These are phyloP conservation scores for Lethenteron camtschaticum DNA, from an alignment of 2,113 vertebrate species.

Conservation along the genomic window DNA sequence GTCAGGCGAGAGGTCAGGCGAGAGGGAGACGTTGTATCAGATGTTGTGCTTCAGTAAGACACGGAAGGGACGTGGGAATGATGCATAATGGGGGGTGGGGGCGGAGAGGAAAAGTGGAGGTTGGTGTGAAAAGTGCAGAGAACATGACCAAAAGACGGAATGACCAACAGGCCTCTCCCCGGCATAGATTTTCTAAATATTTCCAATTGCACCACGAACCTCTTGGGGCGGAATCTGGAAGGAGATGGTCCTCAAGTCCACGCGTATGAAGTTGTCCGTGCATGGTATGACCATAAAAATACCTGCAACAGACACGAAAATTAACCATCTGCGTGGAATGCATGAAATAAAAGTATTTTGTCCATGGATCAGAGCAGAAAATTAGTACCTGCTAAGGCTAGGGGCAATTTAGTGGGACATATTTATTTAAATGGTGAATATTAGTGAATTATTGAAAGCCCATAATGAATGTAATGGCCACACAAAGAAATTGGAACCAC, in stretches of 20 bases:
- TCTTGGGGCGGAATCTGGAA: constrained; percentile 3
- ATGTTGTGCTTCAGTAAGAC: not conserved
- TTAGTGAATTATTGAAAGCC: no score
- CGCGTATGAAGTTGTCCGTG: not conserved
- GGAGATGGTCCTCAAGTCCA: constrained; percentile 3
- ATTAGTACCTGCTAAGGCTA: no score
- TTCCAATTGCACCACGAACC: not conserved
- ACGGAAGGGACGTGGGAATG: not conserved
- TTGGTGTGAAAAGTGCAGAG: not conserved
- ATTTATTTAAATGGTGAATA: no score
- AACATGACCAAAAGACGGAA: not conserved
- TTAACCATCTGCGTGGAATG: no score
- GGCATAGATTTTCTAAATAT: no score
- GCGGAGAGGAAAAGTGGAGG: not conserved
- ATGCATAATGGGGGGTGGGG: no score
- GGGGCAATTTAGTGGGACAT: no score
- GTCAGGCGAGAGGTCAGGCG: not conserved
- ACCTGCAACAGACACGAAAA: not conserved
- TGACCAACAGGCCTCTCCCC: not conserved
- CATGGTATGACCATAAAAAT: constrained; percentile 1
- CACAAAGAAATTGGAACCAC: no score
- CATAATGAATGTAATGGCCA: no score
- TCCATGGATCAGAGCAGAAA: no score
- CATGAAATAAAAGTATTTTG: no score
- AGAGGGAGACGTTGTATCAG: not conserved